Base-by-base conservation (phyloP, 1,140 invertebrate species). In the Euura lappo region DNA sequence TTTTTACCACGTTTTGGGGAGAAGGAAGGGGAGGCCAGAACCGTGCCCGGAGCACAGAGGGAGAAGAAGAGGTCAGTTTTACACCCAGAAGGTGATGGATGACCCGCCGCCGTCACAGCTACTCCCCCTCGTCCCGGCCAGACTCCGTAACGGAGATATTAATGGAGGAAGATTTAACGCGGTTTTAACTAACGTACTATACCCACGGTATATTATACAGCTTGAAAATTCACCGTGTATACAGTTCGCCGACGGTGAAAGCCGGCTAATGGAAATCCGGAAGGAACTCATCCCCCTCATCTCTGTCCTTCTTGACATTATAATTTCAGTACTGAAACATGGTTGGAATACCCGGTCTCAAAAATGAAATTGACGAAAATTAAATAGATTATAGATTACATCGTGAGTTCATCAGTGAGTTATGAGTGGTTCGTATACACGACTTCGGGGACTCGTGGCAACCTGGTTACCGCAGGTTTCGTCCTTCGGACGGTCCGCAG, bases 121-220 rank as follows among this genome's bases (percentile, higher is more conserved):
- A 60, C 51, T 60, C 51, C 51, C 51, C 51, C 51, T 60, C 51
- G 51, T 6, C 74, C 77, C 74, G 74, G 74, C 71, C 69, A 71
- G 75, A 74, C 73, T 76, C 75, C 72, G 75, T 74, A 73, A 73
- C 75, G 77, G 68, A 71, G 76, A 79, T 78, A 84, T 84, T 85
- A 86, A 86, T 84, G 80, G 81, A 70, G 75, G 65, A 75, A 84
- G 77, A 86, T 84, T 86, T 87, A 78, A 85, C 86, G 83, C 80
- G 77, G 80, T 83, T 84, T 82, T 81, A 81, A 75, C 75, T 79
- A 78, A 66, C 79, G 80, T 81, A 80, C 10, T 60, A 60, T 60
- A 8, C 6, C 8, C 51, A n/a, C 51, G 51, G 10, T 60, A 60
- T 60, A 6, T n/a, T 8, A 28, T 28, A 28, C 51, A 60, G 8